A percentile compares a stretch with the other conserved stretches of the same genome.
Conservation (phyloP, 2,888 invertebrate genomes). For the Anoncus sp. region DNA sequence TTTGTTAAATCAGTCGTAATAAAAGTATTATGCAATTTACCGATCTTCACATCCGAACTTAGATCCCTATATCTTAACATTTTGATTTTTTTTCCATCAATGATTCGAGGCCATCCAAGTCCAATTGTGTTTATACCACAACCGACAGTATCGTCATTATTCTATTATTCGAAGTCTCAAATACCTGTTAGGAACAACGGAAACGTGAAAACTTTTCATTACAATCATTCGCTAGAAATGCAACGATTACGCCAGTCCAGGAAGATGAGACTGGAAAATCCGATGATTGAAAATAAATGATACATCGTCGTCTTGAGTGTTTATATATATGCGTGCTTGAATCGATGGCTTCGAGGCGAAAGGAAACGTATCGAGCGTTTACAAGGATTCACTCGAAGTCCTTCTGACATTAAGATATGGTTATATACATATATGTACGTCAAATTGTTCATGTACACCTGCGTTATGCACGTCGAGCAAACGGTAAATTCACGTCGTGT, state of each 20-base stretch:
- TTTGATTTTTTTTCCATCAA: background rate
- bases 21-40: background rate
- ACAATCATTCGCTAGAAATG: conserved; percentile 22
- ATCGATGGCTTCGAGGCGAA: background rate
- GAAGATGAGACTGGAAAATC: conserved; percentile 36
- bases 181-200: conserved; percentile 1
- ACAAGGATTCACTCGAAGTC: background rate
- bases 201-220: conserved; percentile 16
- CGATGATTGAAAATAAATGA: conserved; percentile 45
- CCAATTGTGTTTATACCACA: background rate
- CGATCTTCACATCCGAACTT: background rate
- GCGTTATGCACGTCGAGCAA: conserved; percentile 26
- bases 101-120: conserved; percentile 24
- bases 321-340: background rate
- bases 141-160: background rate
- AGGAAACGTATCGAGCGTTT: background rate
- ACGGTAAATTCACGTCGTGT: conserved; percentile 55
- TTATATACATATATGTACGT: background rate
- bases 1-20: background rate
- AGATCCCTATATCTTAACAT: background rate
- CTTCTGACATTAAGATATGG: conserved; percentile 4
- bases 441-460: conserved; percentile 6
- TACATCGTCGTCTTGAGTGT: conserved; percentile 2
- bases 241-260: conserved; percentile 42
- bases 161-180: conserved; percentile 12